Evolutionary conservation across 2,797 vertebrate species (phyloP).

Genomic region (Jordanella pulchra): DNA sequence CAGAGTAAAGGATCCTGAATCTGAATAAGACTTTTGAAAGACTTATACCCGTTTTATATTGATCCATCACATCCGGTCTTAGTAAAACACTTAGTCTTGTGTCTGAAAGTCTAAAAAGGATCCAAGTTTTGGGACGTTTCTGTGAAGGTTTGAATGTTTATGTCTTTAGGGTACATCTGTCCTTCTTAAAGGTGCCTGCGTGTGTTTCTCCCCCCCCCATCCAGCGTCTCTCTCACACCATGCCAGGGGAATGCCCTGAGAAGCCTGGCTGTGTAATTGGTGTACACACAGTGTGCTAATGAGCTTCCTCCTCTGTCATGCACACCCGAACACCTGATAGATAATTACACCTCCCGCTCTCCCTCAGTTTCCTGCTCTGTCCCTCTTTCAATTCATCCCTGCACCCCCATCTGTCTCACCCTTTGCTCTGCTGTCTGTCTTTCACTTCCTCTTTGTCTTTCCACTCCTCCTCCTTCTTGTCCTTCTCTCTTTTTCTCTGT

Average conservation of each 20-base stretch:
- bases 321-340: conserved; percentile 82
- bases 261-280: conserved; percentile 79
- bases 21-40: not conserved
- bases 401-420: conserved; percentile 57
- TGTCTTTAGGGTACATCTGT: not conserved
- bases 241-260: conserved; percentile 76
- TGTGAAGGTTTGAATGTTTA: not conserved
- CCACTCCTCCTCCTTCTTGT: conserved; percentile 17
- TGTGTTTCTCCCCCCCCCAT: conserved; percentile 33
- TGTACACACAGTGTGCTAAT: conserved; percentile 83
- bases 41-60: not conserved
- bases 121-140: not conserved
- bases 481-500: conserved; percentile 26
- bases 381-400: conserved; percentile 53
- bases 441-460: conserved; percentile 69
- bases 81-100: not conserved
- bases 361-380: conserved; percentile 69
- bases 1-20: not conserved
- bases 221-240: conserved; percentile 24
- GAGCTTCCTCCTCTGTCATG: conserved; percentile 83
- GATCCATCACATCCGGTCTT: not conserved
- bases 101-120: not conserved
- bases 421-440: conserved; percentile 46
- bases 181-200: conserved; percentile 17
- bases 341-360: conserved; percentile 78